These are phyloP conservation scores for Gastrophysa polygoni DNA, from an alignment of 2,888 invertebrate genomes.

Conservation along the genomic window DNA sequence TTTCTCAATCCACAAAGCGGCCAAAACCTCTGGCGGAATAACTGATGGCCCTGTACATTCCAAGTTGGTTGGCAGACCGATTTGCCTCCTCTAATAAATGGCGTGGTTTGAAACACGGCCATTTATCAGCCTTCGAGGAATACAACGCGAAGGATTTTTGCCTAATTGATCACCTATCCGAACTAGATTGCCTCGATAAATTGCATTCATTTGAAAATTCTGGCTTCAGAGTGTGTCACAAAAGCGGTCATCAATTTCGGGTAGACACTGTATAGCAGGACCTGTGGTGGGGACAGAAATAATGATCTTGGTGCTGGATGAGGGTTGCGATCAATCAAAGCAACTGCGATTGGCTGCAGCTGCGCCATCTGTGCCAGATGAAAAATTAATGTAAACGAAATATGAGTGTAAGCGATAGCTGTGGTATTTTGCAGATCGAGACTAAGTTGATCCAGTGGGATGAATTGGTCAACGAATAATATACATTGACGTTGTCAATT, in stretches of 20 bases:
- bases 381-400: neutral
- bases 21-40: neutral
- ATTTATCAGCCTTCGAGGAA: conserved; percentile 42
- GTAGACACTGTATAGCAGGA: conserved; percentile 5
- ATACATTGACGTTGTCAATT: no score
- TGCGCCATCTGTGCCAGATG: neutral
- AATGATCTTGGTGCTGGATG: neutral
- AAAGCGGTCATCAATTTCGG: conserved; percentile 13
- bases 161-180: conserved; percentile 23
- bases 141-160: conserved; percentile 22
- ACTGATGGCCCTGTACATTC: conserved; percentile 5
- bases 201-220: conserved; percentile 20
- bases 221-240: conserved; percentile 10
- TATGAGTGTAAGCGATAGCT: no score
- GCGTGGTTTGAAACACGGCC: conserved; percentile 42
- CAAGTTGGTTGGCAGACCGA: conserved; percentile 2
- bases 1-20: no score
- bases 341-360: neutral
- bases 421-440: no score
- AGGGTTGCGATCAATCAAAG: neutral
- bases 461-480: no score
- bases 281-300: conserved; percentile 10
- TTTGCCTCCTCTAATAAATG: conserved; percentile 41
- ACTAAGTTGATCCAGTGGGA: no score
- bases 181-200: conserved; percentile 19